Conservation (phyloP, 2,888 invertebrate species). For the Ypsolopha sequella region DNA sequence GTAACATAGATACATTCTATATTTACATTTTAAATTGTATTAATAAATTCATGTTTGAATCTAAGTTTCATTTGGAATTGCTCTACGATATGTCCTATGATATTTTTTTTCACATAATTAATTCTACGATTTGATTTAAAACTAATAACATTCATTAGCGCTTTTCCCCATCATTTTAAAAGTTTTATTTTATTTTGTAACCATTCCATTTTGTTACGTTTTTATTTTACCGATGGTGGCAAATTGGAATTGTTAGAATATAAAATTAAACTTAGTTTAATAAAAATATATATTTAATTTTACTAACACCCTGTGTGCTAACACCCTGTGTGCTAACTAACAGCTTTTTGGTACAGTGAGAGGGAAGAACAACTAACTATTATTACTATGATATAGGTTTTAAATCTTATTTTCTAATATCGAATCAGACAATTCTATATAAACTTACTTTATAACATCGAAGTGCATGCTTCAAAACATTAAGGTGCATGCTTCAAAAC, state of each 20-base stretch:
- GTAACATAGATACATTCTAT: no score
- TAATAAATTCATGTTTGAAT: no score
- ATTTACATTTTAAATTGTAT: no score
- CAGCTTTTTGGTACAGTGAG: background rate
- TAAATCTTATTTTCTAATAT: background rate
- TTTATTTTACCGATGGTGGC: no score
- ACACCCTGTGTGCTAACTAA: no score
- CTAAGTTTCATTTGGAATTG: background rate
- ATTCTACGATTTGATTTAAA: constrained; percentile 14
- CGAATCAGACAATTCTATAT: background rate
- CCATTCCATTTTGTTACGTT: background rate
- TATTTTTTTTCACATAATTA: constrained; percentile 7
- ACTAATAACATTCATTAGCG: constrained; percentile 58
- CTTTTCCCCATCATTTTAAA: constrained; percentile 53
- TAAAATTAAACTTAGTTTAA: no score
- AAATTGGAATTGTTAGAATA: no score
- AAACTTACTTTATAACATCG: no score
- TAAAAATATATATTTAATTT: no score
- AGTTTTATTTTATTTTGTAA: background rate
- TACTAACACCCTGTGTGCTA: no score
- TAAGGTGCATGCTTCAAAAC: no score
- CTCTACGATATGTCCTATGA: constrained; percentile 12
- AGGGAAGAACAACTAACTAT: background rate
- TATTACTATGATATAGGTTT: background rate
- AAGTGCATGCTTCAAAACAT: no score